These are phyloP conservation scores for Rhagologus leucostigma DNA, from an alignment of 2,113 vertebrate species.

Conservation along the genomic window DNA sequence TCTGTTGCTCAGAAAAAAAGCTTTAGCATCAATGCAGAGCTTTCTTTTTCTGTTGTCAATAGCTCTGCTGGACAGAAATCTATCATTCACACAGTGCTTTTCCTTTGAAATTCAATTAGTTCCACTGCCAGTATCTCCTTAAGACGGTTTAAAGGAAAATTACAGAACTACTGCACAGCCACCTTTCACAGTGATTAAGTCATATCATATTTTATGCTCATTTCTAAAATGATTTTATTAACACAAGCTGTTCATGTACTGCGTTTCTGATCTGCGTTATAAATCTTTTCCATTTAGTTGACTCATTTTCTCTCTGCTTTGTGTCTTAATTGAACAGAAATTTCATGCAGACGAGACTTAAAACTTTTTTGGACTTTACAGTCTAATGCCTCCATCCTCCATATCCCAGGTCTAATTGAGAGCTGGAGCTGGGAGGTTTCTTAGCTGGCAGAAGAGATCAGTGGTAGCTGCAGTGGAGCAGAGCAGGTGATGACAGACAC, in stretches of 20 bases:
- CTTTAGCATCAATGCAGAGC: constrained; percentile 17
- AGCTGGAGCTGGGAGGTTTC: not conserved
- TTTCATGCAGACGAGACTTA: not conserved
- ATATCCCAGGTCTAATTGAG: not conserved
- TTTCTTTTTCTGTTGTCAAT: constrained; percentile 50
- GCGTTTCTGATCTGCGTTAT: constrained; percentile 23
- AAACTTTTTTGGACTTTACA: not conserved
- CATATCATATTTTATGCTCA: constrained; percentile 43
- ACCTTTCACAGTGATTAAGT: constrained; percentile 47
- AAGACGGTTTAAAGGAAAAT: constrained; percentile 27
- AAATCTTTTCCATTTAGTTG: not conserved
- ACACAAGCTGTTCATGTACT: constrained; percentile 30
- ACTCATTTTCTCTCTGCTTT: not conserved
- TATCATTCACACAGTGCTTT: constrained; percentile 30
- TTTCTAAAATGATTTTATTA: constrained; percentile 53
- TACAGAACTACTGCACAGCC: constrained; percentile 8
- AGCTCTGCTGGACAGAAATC: constrained; percentile 63
- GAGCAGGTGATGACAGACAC: not conserved
- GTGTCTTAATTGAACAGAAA: not conserved
- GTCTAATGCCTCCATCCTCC: not conserved
- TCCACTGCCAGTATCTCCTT: constrained; percentile 33
- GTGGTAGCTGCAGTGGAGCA: not conserved
- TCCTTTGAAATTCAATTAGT: constrained; percentile 64
- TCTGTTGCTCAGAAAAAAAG: constrained; percentile 16
- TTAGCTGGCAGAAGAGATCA: not conserved